Evolutionary conservation across 2,113 vertebrate species (phyloP).

Genomic region (Bufo bufo): DNA sequence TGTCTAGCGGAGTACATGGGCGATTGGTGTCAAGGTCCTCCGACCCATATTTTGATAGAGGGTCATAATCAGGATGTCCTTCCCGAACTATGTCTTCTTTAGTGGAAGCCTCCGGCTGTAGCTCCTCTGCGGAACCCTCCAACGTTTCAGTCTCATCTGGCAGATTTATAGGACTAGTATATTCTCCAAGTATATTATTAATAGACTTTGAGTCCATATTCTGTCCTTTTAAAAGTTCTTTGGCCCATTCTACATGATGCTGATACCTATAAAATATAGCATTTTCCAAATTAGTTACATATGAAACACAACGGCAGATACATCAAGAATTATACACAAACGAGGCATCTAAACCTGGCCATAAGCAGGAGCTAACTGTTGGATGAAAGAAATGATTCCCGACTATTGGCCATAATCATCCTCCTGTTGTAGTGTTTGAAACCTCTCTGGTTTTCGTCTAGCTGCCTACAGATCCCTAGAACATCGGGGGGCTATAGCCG

Average conservation of each 20-base stretch:
- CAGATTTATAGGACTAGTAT: conserved; percentile 66
- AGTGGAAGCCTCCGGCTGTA: not conserved
- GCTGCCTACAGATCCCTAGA: too few relatives aligned
- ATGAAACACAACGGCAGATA: not conserved
- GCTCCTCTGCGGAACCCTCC: not conserved
- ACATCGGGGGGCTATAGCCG: too few relatives aligned
- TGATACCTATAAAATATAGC: conserved; percentile 76
- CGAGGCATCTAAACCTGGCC: not conserved
- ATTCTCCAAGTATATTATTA: conserved; percentile 67
- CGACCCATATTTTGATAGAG: not conserved
- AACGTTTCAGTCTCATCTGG: not conserved
- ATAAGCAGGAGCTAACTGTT: too few relatives aligned
- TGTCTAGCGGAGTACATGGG: not conserved
- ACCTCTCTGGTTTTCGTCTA: too few relatives aligned
- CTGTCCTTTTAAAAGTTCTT: conserved; percentile 71
- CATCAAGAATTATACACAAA: not conserved
- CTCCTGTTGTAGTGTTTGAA: too few relatives aligned
- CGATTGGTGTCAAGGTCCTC: conserved; percentile 40
- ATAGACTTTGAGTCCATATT: conserved; percentile 72
- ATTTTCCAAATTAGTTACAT: not conserved
- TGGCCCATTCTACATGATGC: conserved; percentile 76
- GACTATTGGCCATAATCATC: too few relatives aligned
- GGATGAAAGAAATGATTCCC: too few relatives aligned
- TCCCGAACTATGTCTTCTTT: conserved; percentile 58
- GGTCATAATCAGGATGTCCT: conserved; percentile 46